phyloP scores from a whole-genome alignment of 2,888 invertebrate genomes.

The Acrobasis repandana region DNA sequence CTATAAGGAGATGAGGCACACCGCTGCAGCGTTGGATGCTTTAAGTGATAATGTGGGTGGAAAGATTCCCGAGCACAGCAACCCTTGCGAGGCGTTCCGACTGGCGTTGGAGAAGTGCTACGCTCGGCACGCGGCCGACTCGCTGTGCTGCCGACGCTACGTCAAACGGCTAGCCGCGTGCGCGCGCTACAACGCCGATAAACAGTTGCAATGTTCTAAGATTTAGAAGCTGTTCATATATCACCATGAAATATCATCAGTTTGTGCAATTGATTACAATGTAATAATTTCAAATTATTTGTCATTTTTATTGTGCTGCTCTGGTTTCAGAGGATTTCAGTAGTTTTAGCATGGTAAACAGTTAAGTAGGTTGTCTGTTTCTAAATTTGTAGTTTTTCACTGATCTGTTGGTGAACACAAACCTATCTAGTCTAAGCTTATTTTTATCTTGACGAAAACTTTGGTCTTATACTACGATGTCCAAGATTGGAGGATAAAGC shows the following conservation, averaged over 20 bases:
- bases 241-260: neutral
- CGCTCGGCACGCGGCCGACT: constrained; percentile 23
- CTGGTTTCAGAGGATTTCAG: too few relatives aligned
- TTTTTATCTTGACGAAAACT: too few relatives aligned
- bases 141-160: constrained; percentile 38
- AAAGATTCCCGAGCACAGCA: neutral
- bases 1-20: constrained; percentile 28
- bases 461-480: too few relatives aligned
- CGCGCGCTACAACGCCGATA: constrained; percentile 30
- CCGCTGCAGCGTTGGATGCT: constrained; percentile 27
- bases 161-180: constrained; percentile 40
- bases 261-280: neutral
- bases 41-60: constrained; percentile 25
- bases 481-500: too few relatives aligned
- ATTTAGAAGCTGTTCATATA: neutral
- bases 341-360: too few relatives aligned
- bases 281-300: neutral
- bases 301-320: too few relatives aligned
- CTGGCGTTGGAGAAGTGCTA: constrained; percentile 39
- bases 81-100: constrained; percentile 33
- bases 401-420: too few relatives aligned
- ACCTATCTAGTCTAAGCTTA: too few relatives aligned
- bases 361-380: too few relatives aligned
- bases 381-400: too few relatives aligned
- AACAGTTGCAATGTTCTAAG: neutral